Evolutionary conservation across 2,888 invertebrate species (phyloP).

Genomic region (Tanytarsus gracilentus): DNA sequence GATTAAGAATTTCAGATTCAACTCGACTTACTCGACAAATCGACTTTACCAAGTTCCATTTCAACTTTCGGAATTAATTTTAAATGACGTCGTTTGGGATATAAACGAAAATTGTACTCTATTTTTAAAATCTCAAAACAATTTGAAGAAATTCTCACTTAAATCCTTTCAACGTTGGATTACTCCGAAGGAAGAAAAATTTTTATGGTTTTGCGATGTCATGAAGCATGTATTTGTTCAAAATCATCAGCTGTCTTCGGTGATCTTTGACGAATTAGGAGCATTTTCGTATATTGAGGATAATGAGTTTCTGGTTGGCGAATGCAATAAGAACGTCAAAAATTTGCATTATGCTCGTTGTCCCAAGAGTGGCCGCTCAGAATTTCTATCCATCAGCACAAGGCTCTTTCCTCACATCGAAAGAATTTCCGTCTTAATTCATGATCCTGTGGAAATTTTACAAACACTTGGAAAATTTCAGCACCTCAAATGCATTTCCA

Average conservation of each 20-base stretch:
- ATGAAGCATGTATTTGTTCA: not conserved
- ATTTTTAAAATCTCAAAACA: slow-evolving; percentile 11
- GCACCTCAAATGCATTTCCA: not conserved
- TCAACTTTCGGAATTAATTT: not conserved
- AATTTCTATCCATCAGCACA: not conserved
- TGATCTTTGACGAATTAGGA: not conserved
- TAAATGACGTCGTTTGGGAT: slow-evolving; percentile 18
- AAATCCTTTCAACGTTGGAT: not conserved
- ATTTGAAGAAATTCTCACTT: not conserved
- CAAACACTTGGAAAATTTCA: not conserved
- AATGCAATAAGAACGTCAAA: not conserved
- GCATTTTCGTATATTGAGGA: not conserved
- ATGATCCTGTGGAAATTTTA: no score
- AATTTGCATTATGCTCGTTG: not conserved
- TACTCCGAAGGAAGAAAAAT: not conserved
- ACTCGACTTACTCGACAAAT: not conserved
- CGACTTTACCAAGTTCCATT: not conserved
- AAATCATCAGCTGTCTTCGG: not conserved
- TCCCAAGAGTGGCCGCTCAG: not conserved
- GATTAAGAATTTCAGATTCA: not conserved
- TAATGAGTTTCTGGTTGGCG: not conserved
- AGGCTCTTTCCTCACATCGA: slow-evolving; percentile 5
- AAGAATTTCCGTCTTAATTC: no score
- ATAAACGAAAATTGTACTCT: not conserved
- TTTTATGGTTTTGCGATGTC: not conserved